Conservation (phyloP, 2,888 invertebrate genomes). For the Venusia cambrica region DNA sequence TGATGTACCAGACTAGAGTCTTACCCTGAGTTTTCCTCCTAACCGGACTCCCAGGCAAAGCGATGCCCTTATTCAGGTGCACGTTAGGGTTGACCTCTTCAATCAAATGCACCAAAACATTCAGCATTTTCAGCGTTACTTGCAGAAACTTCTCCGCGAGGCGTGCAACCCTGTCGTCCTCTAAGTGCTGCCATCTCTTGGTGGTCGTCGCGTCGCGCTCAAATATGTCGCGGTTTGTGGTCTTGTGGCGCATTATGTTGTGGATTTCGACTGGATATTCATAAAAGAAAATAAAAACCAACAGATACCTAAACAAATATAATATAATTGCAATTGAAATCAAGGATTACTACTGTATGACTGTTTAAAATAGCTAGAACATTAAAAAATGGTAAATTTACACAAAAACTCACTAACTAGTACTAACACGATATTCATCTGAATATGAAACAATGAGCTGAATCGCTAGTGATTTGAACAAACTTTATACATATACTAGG, state of each 20-base stretch:
- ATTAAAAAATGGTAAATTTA: no score
- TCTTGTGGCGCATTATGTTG: constrained; percentile 63
- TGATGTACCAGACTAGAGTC: no score
- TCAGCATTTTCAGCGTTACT: constrained; percentile 86
- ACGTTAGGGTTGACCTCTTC: constrained; percentile 84
- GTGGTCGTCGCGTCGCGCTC: constrained; percentile 58
- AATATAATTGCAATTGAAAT: no score
- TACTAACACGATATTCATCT: no score
- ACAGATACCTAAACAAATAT: neutral
- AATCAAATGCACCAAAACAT: constrained; percentile 87
- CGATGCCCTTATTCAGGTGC: constrained; percentile 70
- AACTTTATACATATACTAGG: no score
- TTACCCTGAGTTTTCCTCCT: constrained; percentile 69
- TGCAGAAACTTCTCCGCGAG: constrained; percentile 84
- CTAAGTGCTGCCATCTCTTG: constrained; percentile 69
- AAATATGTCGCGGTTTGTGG: constrained; percentile 60
- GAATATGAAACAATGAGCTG: no score
- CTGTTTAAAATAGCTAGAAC: no score
- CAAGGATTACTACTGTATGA: no score
- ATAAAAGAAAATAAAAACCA: neutral
- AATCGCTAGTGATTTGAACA: no score
- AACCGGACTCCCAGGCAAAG: constrained; percentile 81
- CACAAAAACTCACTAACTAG: no score
- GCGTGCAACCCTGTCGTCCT: constrained; percentile 62
- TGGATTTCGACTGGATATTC: constrained; percentile 76